These are phyloP conservation scores for Sakesphorus luctuosus DNA, from an alignment of 2,113 vertebrate genomes.

Conservation along the genomic window DNA sequence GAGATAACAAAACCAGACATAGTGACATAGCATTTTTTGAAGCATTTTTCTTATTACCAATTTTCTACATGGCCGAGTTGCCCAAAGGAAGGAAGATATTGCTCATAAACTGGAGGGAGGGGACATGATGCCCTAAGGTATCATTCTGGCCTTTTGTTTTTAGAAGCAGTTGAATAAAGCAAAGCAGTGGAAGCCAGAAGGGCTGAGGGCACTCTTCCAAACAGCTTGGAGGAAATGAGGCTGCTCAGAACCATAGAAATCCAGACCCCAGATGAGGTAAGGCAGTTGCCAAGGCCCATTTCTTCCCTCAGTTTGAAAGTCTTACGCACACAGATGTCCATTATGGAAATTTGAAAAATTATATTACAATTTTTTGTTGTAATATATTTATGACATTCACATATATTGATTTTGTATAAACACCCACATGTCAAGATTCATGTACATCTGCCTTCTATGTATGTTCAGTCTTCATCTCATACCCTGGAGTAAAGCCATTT, in stretches of 20 bases:
- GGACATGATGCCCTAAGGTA: background rate
- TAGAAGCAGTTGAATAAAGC: background rate
- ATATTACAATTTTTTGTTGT: background rate
- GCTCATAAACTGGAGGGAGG: background rate
- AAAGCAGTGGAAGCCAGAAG: background rate
- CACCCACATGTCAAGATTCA: background rate
- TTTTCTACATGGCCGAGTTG: background rate
- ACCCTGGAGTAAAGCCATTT: background rate
- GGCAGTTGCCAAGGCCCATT: background rate
- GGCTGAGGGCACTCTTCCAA: background rate
- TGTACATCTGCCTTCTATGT: background rate
- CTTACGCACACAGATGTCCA: background rate
- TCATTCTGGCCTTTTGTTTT: background rate
- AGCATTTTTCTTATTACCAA: too few relatives aligned
- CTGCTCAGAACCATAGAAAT: background rate
- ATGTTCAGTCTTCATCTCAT: background rate
- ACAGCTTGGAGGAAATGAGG: constrained; percentile 20
- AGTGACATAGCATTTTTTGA: too few relatives aligned
- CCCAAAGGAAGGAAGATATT: background rate
- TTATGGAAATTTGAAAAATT: background rate
- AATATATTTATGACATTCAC: background rate
- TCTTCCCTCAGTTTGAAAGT: background rate
- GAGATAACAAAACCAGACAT: too few relatives aligned
- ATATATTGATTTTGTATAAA: background rate
- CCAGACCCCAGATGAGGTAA: background rate